Percentiles rank a stretch among this genome's conserved stretches.
Conservation (phyloP, 1,140 invertebrate genomes). For the Dreissena polymorpha region DNA sequence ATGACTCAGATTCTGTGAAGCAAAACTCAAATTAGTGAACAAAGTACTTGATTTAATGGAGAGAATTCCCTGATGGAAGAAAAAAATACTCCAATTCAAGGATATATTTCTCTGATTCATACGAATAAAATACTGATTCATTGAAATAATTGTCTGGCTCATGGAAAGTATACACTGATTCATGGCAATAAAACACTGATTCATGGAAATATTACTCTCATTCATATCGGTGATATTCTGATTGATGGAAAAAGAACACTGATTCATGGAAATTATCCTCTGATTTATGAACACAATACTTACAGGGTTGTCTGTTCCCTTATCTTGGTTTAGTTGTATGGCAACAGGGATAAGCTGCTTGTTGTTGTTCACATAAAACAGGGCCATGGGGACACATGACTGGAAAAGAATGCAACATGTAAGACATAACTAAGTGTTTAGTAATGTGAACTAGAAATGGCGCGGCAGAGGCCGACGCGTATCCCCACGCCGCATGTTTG, state of each 20-base stretch:
- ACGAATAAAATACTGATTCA: too few species aligned
- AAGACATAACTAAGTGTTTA: too few species aligned
- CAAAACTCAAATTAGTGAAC: too few species aligned
- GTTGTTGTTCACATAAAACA: slow-evolving; percentile 80
- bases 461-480: too few species aligned
- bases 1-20: too few species aligned
- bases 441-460: too few species aligned
- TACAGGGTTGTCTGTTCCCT: slow-evolving; percentile 80
- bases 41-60: too few species aligned
- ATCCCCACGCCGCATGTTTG: too few species aligned
- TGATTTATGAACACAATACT: slow-evolving; percentile 55
- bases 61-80: too few species aligned
- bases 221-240: not conserved
- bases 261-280: not conserved
- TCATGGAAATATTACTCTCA: not conserved
- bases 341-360: slow-evolving; percentile 80
- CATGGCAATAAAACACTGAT: not conserved
- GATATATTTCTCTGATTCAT: not conserved
- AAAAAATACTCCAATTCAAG: not conserved
- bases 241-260: not conserved
- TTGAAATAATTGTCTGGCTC: too few species aligned
- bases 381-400: slow-evolving; percentile 80
- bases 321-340: slow-evolving; percentile 81
- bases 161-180: not conserved
- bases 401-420: slow-evolving; percentile 59